Percentiles rank a stretch among this genome's conserved stretches.
Evolutionary conservation across 2,888 invertebrate species (phyloP).

Genomic region (Amiota communis): DNA sequence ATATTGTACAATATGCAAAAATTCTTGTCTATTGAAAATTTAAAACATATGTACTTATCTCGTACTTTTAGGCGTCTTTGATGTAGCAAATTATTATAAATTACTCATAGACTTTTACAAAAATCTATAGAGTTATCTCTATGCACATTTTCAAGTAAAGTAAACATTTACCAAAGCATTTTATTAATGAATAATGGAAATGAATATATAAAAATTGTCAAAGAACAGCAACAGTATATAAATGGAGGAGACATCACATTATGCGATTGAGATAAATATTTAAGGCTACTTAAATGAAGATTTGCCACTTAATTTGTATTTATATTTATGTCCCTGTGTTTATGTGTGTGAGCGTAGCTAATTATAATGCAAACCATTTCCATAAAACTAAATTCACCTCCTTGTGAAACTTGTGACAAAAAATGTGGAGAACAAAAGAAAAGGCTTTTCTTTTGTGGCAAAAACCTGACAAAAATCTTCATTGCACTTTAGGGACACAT

Average conservation of each 20-base stretch:
- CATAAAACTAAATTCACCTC: constrained; percentile 10
- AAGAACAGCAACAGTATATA: not conserved
- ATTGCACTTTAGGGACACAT: constrained; percentile 62
- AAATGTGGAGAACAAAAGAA: constrained; percentile 1
- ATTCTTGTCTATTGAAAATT: not conserved
- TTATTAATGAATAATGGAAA: constrained; percentile 16
- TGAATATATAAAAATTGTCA: not conserved
- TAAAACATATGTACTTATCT: not conserved
- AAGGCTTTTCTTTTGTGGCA: not conserved
- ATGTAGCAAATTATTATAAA: constrained; percentile 7
- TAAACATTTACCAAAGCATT: not conserved
- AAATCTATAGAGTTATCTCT: too few species aligned
- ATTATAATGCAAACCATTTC: constrained; percentile 46
- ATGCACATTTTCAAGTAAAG: not conserved
- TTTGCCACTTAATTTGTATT: constrained; percentile 53
- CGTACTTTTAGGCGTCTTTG: not conserved
- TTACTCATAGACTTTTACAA: not conserved
- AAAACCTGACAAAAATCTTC: constrained; percentile 50
- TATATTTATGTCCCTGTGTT: not conserved
- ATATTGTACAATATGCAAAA: constrained; percentile 51
- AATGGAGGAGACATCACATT: not conserved
- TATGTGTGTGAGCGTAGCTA: constrained; percentile 39
- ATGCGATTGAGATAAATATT: constrained; percentile 43
- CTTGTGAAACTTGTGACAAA: constrained; percentile 2
- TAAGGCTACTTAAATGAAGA: constrained; percentile 47